phyloP scores from a whole-genome alignment of 2,888 invertebrate species.

The Rotaria macrura region DNA sequence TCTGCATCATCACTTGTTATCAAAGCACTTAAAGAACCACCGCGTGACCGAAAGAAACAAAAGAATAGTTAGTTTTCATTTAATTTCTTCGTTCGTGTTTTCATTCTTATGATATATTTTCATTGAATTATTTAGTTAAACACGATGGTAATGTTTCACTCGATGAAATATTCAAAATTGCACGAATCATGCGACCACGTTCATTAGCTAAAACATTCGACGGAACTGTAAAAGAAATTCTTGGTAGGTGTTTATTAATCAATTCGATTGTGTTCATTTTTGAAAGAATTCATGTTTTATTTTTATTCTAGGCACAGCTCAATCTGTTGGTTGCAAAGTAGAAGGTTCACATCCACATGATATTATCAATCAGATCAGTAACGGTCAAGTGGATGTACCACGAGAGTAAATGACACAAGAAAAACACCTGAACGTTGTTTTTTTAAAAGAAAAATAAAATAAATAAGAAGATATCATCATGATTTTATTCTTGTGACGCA shows the following conservation, averaged over 20 bases:
- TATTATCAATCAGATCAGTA: slow-evolving; percentile 78
- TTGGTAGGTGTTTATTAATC: slow-evolving; percentile 40
- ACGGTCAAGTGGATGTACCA: slow-evolving; percentile 64
- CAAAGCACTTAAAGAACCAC: slow-evolving; percentile 93
- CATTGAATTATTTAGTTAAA: slow-evolving; percentile 64
- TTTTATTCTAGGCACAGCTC: slow-evolving; percentile 48
- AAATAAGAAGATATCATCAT: not conserved
- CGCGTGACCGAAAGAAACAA: slow-evolving; percentile 89
- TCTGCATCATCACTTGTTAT: slow-evolving; percentile 94
- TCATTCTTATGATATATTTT: no score
- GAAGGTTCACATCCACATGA: slow-evolving; percentile 68
- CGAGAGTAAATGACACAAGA: slow-evolving; percentile 16
- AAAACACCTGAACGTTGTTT: not conserved
- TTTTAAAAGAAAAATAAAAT: not conserved
- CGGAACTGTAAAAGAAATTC: slow-evolving; percentile 71
- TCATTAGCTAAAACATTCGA: slow-evolving; percentile 85
- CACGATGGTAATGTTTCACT: slow-evolving; percentile 89
- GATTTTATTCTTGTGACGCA: not conserved
- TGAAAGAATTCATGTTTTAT: no score
- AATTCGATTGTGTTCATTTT: not conserved
- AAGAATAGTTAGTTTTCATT: slow-evolving; percentile 65
- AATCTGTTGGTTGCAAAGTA: slow-evolving; percentile 56
- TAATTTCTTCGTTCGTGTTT: not conserved
- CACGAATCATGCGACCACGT: slow-evolving; percentile 79
- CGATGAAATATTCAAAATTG: slow-evolving; percentile 81